Evolutionary conservation across 2,797 vertebrate species (phyloP).

Genomic region (Aselliscus stoliczkanus): DNA sequence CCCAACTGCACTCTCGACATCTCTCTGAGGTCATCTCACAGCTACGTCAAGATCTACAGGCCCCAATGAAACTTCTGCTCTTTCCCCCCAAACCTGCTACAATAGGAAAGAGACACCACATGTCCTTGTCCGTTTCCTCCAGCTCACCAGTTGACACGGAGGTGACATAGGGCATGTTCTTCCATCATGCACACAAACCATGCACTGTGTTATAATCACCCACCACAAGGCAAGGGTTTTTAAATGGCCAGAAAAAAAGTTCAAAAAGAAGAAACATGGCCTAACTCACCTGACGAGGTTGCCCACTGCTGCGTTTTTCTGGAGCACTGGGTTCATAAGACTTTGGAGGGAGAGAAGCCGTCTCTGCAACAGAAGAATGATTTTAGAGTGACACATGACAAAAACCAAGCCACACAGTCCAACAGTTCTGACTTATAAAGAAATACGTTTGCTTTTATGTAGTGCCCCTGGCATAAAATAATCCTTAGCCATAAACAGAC

Average conservation of each 20-base stretch:
- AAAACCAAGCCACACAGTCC: background rate
- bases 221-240: background rate
- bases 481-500: background rate
- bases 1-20: fast-evolving
- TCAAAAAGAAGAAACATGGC: fast-evolving
- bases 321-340: fast-evolving
- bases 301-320: fast-evolving
- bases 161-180: fast-evolving
- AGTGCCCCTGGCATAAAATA: background rate
- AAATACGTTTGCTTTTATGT: background rate
- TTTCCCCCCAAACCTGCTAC: background rate
- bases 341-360: background rate
- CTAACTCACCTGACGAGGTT: conserved; percentile 4
- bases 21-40: fast-evolving
- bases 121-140: background rate
- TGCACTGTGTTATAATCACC: background rate
- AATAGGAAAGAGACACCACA: fast-evolving
- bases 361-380: conserved; percentile 12
- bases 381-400: background rate
- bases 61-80: background rate
- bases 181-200: fast-evolving
- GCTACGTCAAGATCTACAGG: background rate
- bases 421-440: no score
- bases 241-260: background rate
- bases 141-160: fast-evolving